phyloP scores from a whole-genome alignment of 1,140 invertebrate genomes.

The Scaptomyza hsui region DNA sequence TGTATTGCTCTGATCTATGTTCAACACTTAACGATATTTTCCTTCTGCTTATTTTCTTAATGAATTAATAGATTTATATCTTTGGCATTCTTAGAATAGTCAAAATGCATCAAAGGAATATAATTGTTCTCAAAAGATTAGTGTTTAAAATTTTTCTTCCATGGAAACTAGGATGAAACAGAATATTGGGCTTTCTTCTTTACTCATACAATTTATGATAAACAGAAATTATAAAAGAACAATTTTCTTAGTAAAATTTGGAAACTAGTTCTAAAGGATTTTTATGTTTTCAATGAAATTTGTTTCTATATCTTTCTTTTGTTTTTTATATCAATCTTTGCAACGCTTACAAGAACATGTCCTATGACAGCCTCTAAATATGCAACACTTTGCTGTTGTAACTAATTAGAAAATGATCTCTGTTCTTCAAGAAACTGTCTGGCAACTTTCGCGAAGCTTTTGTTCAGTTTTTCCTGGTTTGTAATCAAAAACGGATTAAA shows the following conservation, averaged over 20 bases:
- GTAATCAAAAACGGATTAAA: conserved; percentile 73
- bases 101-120: not conserved
- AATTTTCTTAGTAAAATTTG: not conserved
- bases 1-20: too few relatives aligned
- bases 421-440: not conserved
- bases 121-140: not conserved
- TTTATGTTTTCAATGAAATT: not conserved
- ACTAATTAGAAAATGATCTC: not conserved
- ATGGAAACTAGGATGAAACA: not conserved
- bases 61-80: too few relatives aligned
- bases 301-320: too few relatives aligned
- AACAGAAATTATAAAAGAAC: conserved; percentile 2
- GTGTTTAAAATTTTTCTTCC: not conserved
- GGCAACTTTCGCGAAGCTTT: conserved; percentile 17
- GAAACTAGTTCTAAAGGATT: not conserved
- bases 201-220: conserved; percentile 5
- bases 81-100: not conserved
- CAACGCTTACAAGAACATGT: not conserved
- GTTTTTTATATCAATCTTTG: not conserved
- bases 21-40: too few relatives aligned
- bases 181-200: not conserved
- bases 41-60: too few relatives aligned
- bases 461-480: conserved; percentile 10
- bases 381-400: conserved; percentile 13
- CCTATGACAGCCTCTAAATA: conserved; percentile 29